phyloP scores from a whole-genome alignment of 2,113 vertebrate genomes.

The Sphyrna mokarran region DNA sequence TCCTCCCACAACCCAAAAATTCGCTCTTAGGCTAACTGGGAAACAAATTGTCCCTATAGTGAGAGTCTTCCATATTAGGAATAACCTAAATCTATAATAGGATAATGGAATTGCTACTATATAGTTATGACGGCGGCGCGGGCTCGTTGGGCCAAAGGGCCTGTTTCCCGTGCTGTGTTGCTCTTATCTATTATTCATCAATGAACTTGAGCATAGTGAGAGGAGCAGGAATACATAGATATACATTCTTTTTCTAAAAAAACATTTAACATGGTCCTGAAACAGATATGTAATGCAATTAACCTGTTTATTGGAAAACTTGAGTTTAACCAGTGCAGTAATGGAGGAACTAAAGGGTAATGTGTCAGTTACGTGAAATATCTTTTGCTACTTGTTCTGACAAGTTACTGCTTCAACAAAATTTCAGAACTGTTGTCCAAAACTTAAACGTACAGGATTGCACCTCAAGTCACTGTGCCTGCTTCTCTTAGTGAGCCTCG shows the following conservation, averaged over 20 bases:
- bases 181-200: conserved; percentile 18
- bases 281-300: not conserved
- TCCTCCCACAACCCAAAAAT: too few species aligned
- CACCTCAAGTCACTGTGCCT: not conserved
- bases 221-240: too few species aligned
- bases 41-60: too few species aligned
- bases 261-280: not conserved
- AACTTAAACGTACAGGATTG: not conserved
- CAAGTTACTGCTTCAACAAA: not conserved
- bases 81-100: too few species aligned
- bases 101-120: too few species aligned
- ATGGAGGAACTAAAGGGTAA: not conserved
- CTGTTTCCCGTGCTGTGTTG: too few species aligned
- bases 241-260: not conserved
- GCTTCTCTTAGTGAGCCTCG: too few species aligned
- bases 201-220: not conserved
- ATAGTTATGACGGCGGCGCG: too few species aligned
- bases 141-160: too few species aligned
- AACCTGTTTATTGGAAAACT: not conserved
- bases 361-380: not conserved
- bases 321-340: not conserved
- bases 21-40: too few species aligned
- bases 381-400: not conserved
- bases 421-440: not conserved
- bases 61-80: too few species aligned